Conservation (phyloP, 2,113 vertebrate species). For the Lophochroa leadbeateri region DNA sequence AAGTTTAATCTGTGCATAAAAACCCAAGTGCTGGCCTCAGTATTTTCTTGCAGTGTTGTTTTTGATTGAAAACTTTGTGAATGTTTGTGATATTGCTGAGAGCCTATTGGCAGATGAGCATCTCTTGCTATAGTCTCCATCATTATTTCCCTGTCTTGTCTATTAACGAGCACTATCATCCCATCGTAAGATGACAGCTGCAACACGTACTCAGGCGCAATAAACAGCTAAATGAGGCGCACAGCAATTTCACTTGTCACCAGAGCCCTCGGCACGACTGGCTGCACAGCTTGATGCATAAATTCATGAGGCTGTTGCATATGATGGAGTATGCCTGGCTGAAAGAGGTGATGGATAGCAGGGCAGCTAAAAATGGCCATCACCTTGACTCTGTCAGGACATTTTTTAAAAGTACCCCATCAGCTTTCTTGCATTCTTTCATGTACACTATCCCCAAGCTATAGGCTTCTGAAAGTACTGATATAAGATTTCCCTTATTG, state of each 20-base stretch:
- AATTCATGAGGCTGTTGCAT: constrained; percentile 89
- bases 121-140: constrained; percentile 85
- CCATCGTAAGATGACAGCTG: constrained; percentile 86
- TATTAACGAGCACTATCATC: constrained; percentile 88
- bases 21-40: constrained; percentile 59
- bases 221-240: constrained; percentile 90
- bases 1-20: constrained; percentile 71
- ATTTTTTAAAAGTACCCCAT: constrained; percentile 85
- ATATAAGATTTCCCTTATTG: constrained; percentile 61
- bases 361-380: constrained; percentile 88
- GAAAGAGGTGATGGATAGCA: constrained; percentile 87
- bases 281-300: constrained; percentile 89
- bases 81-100: constrained; percentile 83
- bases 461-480: constrained; percentile 52
- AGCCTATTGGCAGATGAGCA: constrained; percentile 83
- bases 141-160: constrained; percentile 88
- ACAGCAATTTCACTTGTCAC: constrained; percentile 89
- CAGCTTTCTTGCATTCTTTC: constrained; percentile 81
- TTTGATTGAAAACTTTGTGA: constrained; percentile 84
- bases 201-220: constrained; percentile 88
- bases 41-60: constrained; percentile 77
- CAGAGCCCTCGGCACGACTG: constrained; percentile 86
- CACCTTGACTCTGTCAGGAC: constrained; percentile 89
- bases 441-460: constrained; percentile 72
- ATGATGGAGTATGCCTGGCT: constrained; percentile 88